phyloP scores from a whole-genome alignment of 92 coral and sea anemone species.

The Porites evermanni region DNA sequence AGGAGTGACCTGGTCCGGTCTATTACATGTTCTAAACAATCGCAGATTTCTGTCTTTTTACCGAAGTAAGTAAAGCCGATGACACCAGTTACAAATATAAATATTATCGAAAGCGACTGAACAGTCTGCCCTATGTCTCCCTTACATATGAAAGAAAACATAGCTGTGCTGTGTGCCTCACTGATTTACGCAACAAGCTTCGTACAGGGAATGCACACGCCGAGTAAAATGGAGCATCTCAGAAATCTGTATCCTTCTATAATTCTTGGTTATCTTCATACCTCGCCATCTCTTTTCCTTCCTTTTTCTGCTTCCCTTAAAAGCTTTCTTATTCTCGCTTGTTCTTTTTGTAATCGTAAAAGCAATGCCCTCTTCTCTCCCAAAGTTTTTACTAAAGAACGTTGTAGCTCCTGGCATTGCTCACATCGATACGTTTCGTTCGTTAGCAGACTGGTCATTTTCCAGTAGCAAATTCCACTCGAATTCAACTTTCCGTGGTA shows the following conservation, averaged over 20 bases:
- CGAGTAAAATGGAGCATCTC: background rate
- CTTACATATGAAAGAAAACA: too few relatives aligned
- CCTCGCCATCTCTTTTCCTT: constrained; percentile 50
- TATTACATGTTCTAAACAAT: too few relatives aligned
- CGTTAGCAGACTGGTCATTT: constrained; percentile 23
- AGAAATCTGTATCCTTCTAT: background rate
- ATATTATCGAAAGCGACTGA: too few relatives aligned
- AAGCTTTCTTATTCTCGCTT: constrained; percentile 57
- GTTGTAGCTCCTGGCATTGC: constrained; percentile 64
- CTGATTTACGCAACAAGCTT: background rate
- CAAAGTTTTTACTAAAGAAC: constrained; percentile 57
- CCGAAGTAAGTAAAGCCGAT: too few relatives aligned
- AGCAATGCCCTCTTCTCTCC: constrained; percentile 69
- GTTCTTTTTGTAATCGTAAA: constrained; percentile 65
- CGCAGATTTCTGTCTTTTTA: too few relatives aligned
- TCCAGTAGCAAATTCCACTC: background rate
- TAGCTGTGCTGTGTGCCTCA: background rate
- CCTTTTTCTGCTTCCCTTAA: constrained; percentile 63
- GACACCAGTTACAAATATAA: too few relatives aligned
- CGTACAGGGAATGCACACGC: background rate
- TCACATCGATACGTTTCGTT: constrained; percentile 54
- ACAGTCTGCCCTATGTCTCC: too few relatives aligned
- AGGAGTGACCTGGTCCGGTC: too few relatives aligned
- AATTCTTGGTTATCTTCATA: background rate
- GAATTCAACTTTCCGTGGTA: background rate